phyloP scores from a whole-genome alignment of 2,797 vertebrate genomes.

The Alcedo quadribrachys region DNA sequence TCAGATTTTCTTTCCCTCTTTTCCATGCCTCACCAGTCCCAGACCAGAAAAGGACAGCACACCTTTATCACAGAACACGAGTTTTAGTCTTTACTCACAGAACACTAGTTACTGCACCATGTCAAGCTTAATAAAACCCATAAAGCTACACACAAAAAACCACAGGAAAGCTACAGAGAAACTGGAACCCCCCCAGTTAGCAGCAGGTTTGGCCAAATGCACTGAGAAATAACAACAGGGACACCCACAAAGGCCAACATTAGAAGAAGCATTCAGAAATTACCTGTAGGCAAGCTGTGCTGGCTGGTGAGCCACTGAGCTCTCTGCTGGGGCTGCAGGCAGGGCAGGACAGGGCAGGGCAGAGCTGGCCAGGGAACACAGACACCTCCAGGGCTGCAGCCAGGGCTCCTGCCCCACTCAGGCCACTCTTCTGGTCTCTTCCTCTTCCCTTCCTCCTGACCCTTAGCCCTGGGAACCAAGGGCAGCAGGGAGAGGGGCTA shows the following conservation, averaged over 20 bases:
- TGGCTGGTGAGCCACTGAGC: fast-evolving
- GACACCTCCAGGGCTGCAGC: not conserved
- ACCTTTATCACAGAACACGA: not conserved
- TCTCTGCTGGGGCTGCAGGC: fast-evolving
- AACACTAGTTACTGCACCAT: too few species aligned
- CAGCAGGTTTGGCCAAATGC: fast-evolving
- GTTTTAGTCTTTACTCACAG: too few species aligned
- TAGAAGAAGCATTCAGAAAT: not conserved
- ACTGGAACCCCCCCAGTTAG: fast-evolving
- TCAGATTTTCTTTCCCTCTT: not conserved
- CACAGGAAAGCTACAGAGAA: not conserved
- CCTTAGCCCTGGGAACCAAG: fast-evolving
- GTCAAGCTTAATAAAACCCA: not conserved
- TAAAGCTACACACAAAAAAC: too few species aligned
- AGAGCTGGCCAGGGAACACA: fast-evolving
- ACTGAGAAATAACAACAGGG: not conserved
- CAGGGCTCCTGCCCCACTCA: fast-evolving
- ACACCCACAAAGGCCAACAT: fast-evolving
- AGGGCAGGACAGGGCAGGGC: too few species aligned
- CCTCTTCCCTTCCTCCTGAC: fast-evolving
- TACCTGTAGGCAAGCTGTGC: fast-evolving
- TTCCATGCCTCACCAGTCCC: not conserved
- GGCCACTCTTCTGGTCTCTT: not conserved
- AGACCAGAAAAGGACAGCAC: not conserved
- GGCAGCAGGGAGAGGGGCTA: not conserved